Evolutionary conservation across 1,140 invertebrate species (phyloP).

Genomic region (Trichonephila inaurata): DNA sequence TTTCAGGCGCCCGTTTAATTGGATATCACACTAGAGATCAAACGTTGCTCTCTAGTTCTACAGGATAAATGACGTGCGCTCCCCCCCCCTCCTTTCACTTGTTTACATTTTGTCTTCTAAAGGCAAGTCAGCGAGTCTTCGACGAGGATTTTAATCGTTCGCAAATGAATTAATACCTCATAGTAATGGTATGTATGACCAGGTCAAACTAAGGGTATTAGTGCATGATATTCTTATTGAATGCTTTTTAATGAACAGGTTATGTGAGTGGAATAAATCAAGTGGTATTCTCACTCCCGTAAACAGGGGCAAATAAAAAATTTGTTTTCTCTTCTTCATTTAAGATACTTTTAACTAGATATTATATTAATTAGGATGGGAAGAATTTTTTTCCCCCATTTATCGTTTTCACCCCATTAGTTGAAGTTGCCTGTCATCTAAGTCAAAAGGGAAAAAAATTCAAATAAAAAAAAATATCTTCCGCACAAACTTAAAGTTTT

Average conservation of each 20-base stretch:
- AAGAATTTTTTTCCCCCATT: too few species aligned
- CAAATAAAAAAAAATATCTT: too few species aligned
- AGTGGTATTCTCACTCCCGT: neutral
- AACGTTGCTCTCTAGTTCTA: slow-evolving; percentile 12
- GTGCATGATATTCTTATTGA: slow-evolving; percentile 35
- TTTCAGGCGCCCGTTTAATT: slow-evolving; percentile 69
- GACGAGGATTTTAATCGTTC: slow-evolving; percentile 9
- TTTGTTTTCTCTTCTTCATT: neutral
- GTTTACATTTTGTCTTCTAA: slow-evolving; percentile 53
- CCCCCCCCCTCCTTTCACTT: slow-evolving; percentile 31
- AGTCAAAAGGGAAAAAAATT: too few species aligned
- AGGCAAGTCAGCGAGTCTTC: neutral
- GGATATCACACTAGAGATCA: slow-evolving; percentile 36
- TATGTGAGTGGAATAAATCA: slow-evolving; percentile 26
- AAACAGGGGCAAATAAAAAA: neutral
- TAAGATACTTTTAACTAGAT: too few species aligned
- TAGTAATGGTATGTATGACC: slow-evolving; percentile 32
- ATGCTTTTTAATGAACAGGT: slow-evolving; percentile 47
- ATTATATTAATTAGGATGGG: too few species aligned
- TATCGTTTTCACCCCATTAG: too few species aligned
- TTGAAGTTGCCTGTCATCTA: too few species aligned
- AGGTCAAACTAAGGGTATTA: slow-evolving; percentile 28
- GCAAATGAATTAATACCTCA: slow-evolving; percentile 49
- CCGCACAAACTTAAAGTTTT: too few species aligned
- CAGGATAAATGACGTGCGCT: slow-evolving; percentile 30